Conservation (phyloP, 2,113 vertebrate species). For the Passer domesticus region DNA sequence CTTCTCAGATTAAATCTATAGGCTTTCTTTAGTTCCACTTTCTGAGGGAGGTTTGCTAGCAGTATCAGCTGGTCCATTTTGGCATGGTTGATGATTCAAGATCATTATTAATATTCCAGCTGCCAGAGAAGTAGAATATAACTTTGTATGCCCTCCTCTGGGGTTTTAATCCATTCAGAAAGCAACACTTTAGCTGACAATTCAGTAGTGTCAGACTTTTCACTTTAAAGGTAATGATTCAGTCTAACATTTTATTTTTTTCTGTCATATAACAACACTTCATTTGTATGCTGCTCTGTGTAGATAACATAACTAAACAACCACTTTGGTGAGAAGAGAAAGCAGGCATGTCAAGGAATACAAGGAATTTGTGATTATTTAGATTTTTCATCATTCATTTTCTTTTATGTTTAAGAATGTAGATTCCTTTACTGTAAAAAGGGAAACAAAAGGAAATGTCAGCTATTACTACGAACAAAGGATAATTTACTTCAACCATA, state of each 20-base stretch:
- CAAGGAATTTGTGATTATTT: conserved; percentile 10
- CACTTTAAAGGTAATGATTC: neutral
- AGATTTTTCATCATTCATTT: neutral
- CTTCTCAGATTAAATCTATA: neutral
- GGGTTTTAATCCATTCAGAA: neutral
- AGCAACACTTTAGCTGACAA: neutral
- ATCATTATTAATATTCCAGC: neutral
- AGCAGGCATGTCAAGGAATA: neutral
- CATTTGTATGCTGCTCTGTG: neutral
- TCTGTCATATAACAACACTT: neutral
- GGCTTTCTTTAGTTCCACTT: neutral
- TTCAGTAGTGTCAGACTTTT: neutral
- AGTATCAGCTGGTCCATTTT: neutral
- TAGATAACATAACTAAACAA: neutral
- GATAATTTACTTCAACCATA: neutral
- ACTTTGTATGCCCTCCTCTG: neutral
- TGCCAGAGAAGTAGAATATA: neutral
- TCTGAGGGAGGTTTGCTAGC: neutral
- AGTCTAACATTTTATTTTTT: neutral
- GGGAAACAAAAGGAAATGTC: neutral
- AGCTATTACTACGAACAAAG: neutral
- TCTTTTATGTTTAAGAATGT: neutral
- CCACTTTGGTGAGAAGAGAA: neutral
- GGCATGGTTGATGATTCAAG: neutral
- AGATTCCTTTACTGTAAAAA: neutral